Evolutionary conservation across 2,797 vertebrate genomes (phyloP).

Genomic region (Thalassophryne amazonica): DNA sequence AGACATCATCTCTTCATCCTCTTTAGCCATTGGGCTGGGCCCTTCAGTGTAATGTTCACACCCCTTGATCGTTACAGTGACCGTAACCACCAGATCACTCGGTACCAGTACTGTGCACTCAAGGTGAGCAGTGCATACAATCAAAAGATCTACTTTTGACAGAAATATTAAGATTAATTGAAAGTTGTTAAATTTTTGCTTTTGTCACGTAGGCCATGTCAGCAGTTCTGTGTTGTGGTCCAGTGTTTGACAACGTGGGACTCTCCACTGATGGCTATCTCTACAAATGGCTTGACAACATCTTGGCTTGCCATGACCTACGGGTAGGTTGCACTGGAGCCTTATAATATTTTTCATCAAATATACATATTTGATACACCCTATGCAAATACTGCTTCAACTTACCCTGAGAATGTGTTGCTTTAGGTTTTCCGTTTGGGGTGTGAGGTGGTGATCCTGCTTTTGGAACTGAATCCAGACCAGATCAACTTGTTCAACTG

Average conservation of each 20-base stretch:
- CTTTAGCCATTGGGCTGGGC: conserved; percentile 98
- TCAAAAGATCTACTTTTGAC: neutral
- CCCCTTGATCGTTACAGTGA: conserved; percentile 97
- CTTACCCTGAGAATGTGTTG: neutral
- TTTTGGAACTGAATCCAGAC: conserved; percentile 96
- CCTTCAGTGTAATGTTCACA: conserved; percentile 99
- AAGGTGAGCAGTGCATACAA: conserved; percentile 77
- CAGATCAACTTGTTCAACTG: conserved; percentile 98
- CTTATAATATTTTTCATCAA: neutral
- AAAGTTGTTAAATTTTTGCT: neutral
- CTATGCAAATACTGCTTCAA: neutral
- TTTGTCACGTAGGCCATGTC: conserved; percentile 89
- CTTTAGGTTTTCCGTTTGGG: conserved; percentile 93
- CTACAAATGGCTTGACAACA: conserved; percentile 99
- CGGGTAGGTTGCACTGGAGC: conserved; percentile 74
- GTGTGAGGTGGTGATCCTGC: conserved; percentile 95
- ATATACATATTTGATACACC: no score
- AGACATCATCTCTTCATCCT: conserved; percentile 98
- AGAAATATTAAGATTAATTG: neutral
- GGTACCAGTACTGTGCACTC: conserved; percentile 96
- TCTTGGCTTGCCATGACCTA: conserved; percentile 95
- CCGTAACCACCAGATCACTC: conserved; percentile 97
- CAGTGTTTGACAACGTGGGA: conserved; percentile 97
- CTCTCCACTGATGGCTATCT: conserved; percentile 97
- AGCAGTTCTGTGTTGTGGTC: conserved; percentile 95